Evolutionary conservation across 2,797 vertebrate genomes (phyloP), one percentile per base, ranked within the genome.

Genomic region (Gambusia yucatana): DNA sequence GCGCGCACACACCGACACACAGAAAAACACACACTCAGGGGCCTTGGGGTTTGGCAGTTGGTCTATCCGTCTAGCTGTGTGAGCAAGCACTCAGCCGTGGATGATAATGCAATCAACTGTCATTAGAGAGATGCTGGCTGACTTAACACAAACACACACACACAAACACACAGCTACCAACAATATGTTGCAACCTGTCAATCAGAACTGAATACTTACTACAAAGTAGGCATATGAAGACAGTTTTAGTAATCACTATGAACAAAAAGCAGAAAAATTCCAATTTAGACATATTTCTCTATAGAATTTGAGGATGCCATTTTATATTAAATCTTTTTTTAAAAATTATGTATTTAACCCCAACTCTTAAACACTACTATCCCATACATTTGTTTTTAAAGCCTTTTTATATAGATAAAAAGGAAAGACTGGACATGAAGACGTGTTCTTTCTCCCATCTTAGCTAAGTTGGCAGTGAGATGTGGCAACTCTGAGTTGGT

Each of bases 41-140:
- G 80, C 86, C 84, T 85, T 85, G 81, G 84, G 88, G 88, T 87
- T 91, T 92, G 88, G 86, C 81, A 72, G 89, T 88, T 89, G 85
- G 85, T 90, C 83, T 87, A 89, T 93, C 87, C 59, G 76, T 91
- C 84, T 83, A 88, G 84, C 82, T 87, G 90, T 80, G 83, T 86
- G 85, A 91, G 88, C 84, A 91, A 84, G 84, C 89, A 89, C 88
- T 92, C 88, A 92, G 89, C 89, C 86, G 22, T 82, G 86, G 88
- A 92, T 91, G 88, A 92, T 90, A 92, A 92, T 88, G 90, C 88
- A 94, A 93, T 94, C 91, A 88, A 91, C 89, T 91, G 84, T 87
- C 91, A 93, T 93, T 92, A 92, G 87, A 91, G 81, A 80, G 81
- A 82, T 25, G 69, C 76, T 86, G 84, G 75, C 80, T 89, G 79